Evolutionary conservation across 2,888 invertebrate genomes (phyloP).

Genomic region (Drosophila prolongata): DNA sequence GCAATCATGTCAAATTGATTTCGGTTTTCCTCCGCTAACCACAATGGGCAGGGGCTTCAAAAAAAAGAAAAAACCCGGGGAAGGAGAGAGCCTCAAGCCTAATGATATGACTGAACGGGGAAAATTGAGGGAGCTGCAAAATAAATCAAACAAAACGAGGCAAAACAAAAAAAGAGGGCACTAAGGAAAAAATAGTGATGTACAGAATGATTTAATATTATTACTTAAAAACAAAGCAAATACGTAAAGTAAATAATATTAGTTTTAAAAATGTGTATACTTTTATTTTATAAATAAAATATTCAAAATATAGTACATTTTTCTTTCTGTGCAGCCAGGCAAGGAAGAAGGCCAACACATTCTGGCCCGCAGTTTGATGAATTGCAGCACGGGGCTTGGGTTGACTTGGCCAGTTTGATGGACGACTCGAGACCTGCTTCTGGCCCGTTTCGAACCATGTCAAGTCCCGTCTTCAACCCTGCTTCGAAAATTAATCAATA

Average conservation of each 20-base stretch:
- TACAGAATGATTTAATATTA: neutral
- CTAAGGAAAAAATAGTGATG: neutral
- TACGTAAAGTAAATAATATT: too few relatives aligned
- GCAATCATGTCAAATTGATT: slow-evolving; percentile 80
- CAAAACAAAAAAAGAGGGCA: slow-evolving; percentile 22
- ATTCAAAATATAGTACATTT: neutral
- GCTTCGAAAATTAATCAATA: slow-evolving; percentile 73
- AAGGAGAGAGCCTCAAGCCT: slow-evolving; percentile 31
- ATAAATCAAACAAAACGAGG: slow-evolving; percentile 76
- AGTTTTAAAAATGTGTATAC: too few relatives aligned
- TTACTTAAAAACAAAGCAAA: too few relatives aligned
- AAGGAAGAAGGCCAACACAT: slow-evolving; percentile 15
- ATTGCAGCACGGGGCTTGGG: slow-evolving; percentile 59
- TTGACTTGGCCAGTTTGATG: slow-evolving; percentile 74
- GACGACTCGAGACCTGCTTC: slow-evolving; percentile 54
- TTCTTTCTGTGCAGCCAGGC: slow-evolving; percentile 12
- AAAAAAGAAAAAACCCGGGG: slow-evolving; percentile 9
- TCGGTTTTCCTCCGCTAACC: slow-evolving; percentile 47
- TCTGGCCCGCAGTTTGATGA: slow-evolving; percentile 62
- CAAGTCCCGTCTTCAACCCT: slow-evolving; percentile 32
- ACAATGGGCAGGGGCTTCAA: slow-evolving; percentile 28
- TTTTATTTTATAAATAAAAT: too few relatives aligned
- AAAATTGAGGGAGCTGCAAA: slow-evolving; percentile 75
- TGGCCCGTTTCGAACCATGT: slow-evolving; percentile 31
- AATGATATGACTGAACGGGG: slow-evolving; percentile 32